Base-by-base conservation (phyloP, 2,113 vertebrate species). In the Anhinga rufa region DNA sequence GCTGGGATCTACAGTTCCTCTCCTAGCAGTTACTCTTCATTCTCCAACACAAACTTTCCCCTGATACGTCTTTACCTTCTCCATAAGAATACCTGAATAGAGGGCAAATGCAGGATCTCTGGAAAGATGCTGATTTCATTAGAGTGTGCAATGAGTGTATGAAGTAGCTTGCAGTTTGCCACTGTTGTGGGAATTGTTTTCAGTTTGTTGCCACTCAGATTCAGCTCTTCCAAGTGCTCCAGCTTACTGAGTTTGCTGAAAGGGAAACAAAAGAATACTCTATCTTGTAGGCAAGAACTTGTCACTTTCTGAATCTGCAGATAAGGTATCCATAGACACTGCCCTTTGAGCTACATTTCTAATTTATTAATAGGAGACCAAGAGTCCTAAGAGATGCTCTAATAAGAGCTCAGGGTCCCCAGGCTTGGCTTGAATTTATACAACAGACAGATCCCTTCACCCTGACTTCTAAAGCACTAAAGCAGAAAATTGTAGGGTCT, bases 181-280 rank as follows among this genome's bases (percentile, higher is more conserved):
- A 99, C 98, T 2, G 99, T 99, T 79, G 99, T 99, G 66, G 99
- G 99, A 96, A 99, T 99, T 24, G 98, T 98, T 98, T 99, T 99
- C 92, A 99, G 98, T 88, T 99, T 99, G 98, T 99, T 99, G 71
- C 99, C 99, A 89, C 99, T 99, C 84, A 99, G 96, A 96, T 99
- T 99, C 65, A 99, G 98, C 97, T 99, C 99, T 96, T 99, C 99
- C 96, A 99, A 97, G 36, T 98, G 97, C 90, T 99, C 99, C 97
- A 99, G 97, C 80, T 99, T 99, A 97, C 99, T 99, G 84, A 99
- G 98, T 97, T 99, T 99, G 97, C 99, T 99, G 95, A 92, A 98
- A 96, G 84, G 88, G 24, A 96, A 97, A 95, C 40, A 95, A 40
- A 75, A 95, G 64, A 88, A 57, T 54, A 86, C 9, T 24, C 12